Evolutionary conservation across 1,140 invertebrate species (phyloP), one percentile per base, ranked within the genome.

Genomic region (Drosophila ogumai): DNA sequence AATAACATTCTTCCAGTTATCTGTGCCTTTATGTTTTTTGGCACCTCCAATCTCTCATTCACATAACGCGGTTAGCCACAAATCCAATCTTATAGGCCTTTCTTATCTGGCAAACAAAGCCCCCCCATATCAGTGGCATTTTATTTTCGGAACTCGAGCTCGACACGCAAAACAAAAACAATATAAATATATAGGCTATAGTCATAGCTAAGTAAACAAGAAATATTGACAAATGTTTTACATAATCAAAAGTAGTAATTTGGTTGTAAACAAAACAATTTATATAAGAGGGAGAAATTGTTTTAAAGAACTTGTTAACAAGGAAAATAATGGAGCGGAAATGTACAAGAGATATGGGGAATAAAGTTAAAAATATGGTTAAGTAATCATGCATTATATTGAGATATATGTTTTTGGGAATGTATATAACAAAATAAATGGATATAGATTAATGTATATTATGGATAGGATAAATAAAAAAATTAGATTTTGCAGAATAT

Each of bases 21-120:
- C 55, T 41, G 25, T 36, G n/a, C 6, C 19, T 38, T 67, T 59
- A 50, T 71, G 28, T 64, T 46, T 64, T 46, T 77, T 49, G 54
- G 43, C 63, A 57, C 41, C 57, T 76, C 10, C n/a, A 36, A 7
- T 19, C 32, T 15, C 50, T 7, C 50, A 69, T 52, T 66, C 60
- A 69, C 60, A 66, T 69, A 69, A 69, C 60, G 22, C 60, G 22
- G 7, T 44, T 66, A 66, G 13, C 46, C 66, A n/a, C 36, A 68
- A 66, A 65, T 66, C 61, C 66, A 52, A 49, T 34, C 36, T 12
- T 19, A 28, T 15, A 34, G 6, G 66, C 46, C 28, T 34, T 13
- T 19, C 50, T 69, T 69, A 69, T 69, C 66, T 43, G 31, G 36
- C 46, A 68, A 68, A 52, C 66, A 69, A 50, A 52, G 38, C 1